A percentile compares a stretch with the other conserved stretches of the same genome.
These are phyloP conservation scores for Antechinus stuartii DNA, from an alignment of 2,113 vertebrate genomes.

Conservation along the genomic window DNA sequence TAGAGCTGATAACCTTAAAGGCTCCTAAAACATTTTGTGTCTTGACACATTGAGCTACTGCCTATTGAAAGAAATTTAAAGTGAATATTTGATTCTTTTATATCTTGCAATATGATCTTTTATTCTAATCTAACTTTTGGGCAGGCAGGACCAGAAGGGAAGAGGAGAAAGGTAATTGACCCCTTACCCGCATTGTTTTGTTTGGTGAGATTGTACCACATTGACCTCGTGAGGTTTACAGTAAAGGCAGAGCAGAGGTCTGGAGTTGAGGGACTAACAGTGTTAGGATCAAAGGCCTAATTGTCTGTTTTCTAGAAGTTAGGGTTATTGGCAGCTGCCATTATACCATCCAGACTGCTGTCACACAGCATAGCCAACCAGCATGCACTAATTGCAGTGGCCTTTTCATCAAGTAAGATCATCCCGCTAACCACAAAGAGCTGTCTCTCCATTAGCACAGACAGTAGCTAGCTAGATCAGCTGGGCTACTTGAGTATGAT, in stretches of 20 bases:
- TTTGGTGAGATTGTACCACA: constrained; percentile 88
- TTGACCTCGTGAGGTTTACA: constrained; percentile 89
- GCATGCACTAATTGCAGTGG: constrained; percentile 92
- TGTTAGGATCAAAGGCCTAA: constrained; percentile 87
- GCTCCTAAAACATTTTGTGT: neutral
- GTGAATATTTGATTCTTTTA: constrained; percentile 5
- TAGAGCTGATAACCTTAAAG: neutral
- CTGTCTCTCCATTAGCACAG: constrained; percentile 88
- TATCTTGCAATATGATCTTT: constrained; percentile 6
- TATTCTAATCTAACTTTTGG: rapidly evolving
- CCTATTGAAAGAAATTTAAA: constrained; percentile 7
- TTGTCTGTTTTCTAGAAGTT: constrained; percentile 89
- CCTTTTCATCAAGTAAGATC: constrained; percentile 96
- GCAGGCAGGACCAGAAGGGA: neutral
- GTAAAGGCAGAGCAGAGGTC: constrained; percentile 89
- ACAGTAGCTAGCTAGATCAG: constrained; percentile 81
- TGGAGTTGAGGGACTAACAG: constrained; percentile 86
- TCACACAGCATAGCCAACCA: constrained; percentile 87
- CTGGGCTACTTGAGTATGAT: constrained; percentile 83
- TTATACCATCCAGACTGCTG: constrained; percentile 84
- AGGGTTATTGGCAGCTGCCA: constrained; percentile 94
- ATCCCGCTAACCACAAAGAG: constrained; percentile 87
- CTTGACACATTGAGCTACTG: neutral
- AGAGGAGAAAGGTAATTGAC: constrained; percentile 79
- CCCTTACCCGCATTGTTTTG: constrained; percentile 79